Evolutionary conservation across 2,797 vertebrate species (phyloP), one percentile per base, ranked within the genome.

Genomic region (Poeciliopsis turneri): DNA sequence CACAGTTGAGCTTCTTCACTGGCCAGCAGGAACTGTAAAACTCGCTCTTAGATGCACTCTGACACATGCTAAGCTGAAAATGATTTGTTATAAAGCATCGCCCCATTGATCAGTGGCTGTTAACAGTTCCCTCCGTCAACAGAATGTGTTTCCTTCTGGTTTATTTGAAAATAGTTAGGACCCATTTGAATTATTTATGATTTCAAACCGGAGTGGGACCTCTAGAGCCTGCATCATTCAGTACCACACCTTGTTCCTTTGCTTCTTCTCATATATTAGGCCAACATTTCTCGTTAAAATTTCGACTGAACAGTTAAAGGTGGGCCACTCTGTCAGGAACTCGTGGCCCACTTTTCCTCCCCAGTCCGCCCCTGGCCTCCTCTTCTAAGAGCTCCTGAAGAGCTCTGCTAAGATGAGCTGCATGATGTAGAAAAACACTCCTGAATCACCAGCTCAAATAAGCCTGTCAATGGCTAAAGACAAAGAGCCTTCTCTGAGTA

Each of bases 1-100:
- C 94, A 94, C 80, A 83, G 78, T 82, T 75, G 78, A 82, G 73
- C 82, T 74, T 89, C 66, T 86, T 90, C 88, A 89, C 87, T 87
- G 80, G 83, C 77, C 49, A 83, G 80, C 81, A 71, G 78, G 79
- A 86, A 33, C 88, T 93, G 84, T 89, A 84, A 91, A 92, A 89
- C 83, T 78, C 74, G 46, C 87, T 92, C 85, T 72, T 13, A 7
- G 61, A 59, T 81, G 81, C 76, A 49, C 84, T 45, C 68, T 46
- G 15, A 59, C 78, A 77, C 36, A 75, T 57, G 64, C 36, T 68
- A 41, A 68, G 36, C 20, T 41, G 11, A 39, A 66, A 39, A 39
- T 36, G 18, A 36, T 10, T 39, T 66, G 33, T 30, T 36, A 30
- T 66, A 25, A 23, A 39, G 20, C 64, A 23, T 12, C 33, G 20